phyloP scores from a whole-genome alignment of 2,888 invertebrate species.

The Tillus elongatus region DNA sequence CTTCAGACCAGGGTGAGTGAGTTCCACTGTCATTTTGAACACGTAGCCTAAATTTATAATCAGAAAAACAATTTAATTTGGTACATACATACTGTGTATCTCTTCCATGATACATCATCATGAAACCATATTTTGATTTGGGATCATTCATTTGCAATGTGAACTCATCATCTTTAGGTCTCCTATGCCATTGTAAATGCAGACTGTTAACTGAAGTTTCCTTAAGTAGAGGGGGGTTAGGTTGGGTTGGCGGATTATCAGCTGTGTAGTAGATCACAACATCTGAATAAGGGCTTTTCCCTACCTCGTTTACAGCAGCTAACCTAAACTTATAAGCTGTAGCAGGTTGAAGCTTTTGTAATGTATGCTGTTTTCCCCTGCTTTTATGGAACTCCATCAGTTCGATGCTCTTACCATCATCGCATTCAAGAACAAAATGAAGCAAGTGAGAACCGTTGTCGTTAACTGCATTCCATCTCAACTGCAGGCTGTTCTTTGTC shows the following conservation, averaged over 20 bases:
- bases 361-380: conserved; percentile 64
- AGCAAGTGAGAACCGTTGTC: conserved; percentile 75
- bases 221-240: conserved; percentile 63
- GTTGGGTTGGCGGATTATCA: conserved; percentile 71
- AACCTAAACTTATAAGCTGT: conserved; percentile 75
- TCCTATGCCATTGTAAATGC: conserved; percentile 63
- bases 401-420: conserved; percentile 58
- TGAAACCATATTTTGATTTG: conserved; percentile 35
- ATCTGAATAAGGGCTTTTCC: conserved; percentile 64
- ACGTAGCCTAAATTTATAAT: conserved; percentile 73
- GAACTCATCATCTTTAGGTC: conserved; percentile 71
- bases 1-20: conserved; percentile 68
- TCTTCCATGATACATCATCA: conserved; percentile 67
- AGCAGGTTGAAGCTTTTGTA: conserved; percentile 66
- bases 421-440: conserved; percentile 70
- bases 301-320: conserved; percentile 73
- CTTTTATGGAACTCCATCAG: conserved; percentile 67
- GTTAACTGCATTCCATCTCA: conserved; percentile 61
- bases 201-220: conserved; percentile 56
- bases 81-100: conserved; percentile 60
- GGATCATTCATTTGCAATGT: conserved; percentile 68
- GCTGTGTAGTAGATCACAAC: conserved; percentile 62
- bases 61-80: conserved; percentile 62
- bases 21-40: conserved; percentile 77
- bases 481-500: conserved; percentile 59